Conservation (phyloP, 2,113 vertebrate genomes). For the Rhinolophus sinicus region DNA sequence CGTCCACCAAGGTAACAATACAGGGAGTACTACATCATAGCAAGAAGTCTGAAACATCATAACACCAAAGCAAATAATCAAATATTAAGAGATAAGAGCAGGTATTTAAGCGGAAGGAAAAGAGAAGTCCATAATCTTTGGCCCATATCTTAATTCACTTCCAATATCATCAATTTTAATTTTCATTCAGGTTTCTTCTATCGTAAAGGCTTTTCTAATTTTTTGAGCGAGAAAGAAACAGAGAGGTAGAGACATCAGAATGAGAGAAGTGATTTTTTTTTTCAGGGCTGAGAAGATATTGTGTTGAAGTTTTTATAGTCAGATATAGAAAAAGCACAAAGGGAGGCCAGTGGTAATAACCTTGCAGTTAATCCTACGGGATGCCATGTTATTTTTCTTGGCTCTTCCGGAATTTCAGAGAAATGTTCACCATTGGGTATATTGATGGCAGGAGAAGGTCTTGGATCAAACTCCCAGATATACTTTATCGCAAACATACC, state of each 20-base stretch:
- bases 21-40: not conserved
- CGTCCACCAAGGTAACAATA: not conserved
- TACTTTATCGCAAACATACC: constrained; percentile 58
- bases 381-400: constrained; percentile 56
- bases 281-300: constrained; percentile 10
- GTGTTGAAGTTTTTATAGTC: constrained; percentile 61
- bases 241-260: not conserved
- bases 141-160: not conserved
- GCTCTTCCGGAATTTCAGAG: constrained; percentile 52
- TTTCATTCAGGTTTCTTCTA: not conserved
- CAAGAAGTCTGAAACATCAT: not conserved
- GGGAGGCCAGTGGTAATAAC: constrained; percentile 61
- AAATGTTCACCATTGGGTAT: constrained; percentile 40
- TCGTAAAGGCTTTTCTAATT: not conserved
- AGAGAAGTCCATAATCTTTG: not conserved
- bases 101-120: not conserved
- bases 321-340: constrained; percentile 61
- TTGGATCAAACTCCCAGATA: constrained; percentile 67
- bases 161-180: not conserved
- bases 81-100: not conserved
- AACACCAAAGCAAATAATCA: constrained; percentile 17
- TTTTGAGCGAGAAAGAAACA: not conserved
- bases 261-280: constrained; percentile 5
- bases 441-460: constrained; percentile 61
- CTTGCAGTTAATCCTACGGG: constrained; percentile 68